A percentile compares a stretch with the other conserved stretches of the same genome.
Evolutionary conservation across 2,888 invertebrate species (phyloP).

Genomic region (Lithosia quadra): DNA sequence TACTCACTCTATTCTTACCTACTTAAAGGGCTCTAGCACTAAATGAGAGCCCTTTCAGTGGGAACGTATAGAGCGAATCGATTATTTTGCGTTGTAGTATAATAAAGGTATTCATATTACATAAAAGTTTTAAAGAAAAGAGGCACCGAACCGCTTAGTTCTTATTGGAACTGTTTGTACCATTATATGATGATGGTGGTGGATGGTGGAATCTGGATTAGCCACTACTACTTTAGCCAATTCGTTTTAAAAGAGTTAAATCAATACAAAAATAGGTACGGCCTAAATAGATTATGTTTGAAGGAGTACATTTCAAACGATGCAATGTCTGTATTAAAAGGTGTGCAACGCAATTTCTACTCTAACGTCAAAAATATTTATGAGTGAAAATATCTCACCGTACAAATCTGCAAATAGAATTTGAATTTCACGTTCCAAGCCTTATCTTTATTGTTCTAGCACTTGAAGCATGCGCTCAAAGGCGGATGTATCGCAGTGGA

Average conservation of each 20-base stretch:
- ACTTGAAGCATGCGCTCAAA: conserved; percentile 31
- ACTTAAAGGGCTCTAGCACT: no score
- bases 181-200: no score
- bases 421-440: conserved; percentile 19
- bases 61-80: no score
- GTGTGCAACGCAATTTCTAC: background rate
- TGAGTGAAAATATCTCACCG: background rate
- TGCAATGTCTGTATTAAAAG: background rate
- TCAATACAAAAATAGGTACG: no score
- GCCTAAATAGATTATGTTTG: background rate
- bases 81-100: no score
- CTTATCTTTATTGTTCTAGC: conserved; percentile 42
- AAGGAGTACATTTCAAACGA: background rate
- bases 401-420: conserved; percentile 14
- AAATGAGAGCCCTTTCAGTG: no score
- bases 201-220: background rate
- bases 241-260: background rate
- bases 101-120: no score
- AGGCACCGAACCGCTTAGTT: no score
- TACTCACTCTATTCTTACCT: no score
- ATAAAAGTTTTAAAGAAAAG: no score
- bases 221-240: background rate
- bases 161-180: no score
- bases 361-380: background rate
- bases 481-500: conserved; percentile 49